Percentiles rank a stretch among this genome's conserved stretches.
Conservation (phyloP, 1,140 invertebrate genomes). For the Drosophila athabasca region DNA sequence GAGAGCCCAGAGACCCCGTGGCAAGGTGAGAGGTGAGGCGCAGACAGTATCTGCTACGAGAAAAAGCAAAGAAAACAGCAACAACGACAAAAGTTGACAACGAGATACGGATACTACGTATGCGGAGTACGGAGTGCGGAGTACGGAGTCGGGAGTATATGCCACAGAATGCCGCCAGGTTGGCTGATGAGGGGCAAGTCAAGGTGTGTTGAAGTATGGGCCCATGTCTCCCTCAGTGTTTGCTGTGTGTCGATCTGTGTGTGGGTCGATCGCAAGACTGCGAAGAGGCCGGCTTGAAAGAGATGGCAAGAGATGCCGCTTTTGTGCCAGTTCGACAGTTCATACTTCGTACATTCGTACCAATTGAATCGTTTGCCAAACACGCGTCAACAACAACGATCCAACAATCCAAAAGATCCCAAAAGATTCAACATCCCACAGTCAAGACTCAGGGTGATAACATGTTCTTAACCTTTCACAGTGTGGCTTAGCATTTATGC, state of each 20-base stretch:
- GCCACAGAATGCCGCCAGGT: conserved; percentile 38
- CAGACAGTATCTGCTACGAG: conserved; percentile 58
- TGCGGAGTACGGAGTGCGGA: conserved; percentile 6
- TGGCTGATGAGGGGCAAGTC: conserved; percentile 52
- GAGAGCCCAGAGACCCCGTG: conserved; percentile 13
- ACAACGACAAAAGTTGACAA: conserved; percentile 62
- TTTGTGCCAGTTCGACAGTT: conserved; percentile 57
- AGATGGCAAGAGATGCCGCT: conserved; percentile 27
- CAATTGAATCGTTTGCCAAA: conserved; percentile 72
- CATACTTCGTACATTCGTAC: conserved; percentile 50
- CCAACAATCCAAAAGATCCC: conserved; percentile 25
- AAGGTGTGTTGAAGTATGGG: conserved; percentile 48
- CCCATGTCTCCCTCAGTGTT: conserved; percentile 32
- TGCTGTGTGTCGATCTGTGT: conserved; percentile 35
- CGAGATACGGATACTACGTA: conserved; percentile 4
- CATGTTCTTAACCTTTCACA: conserved; percentile 30
- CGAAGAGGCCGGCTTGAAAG: background rate
- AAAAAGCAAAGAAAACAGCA: conserved; percentile 14
- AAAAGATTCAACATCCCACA: conserved; percentile 2
- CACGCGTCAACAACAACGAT: conserved; percentile 57
- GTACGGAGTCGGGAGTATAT: background rate
- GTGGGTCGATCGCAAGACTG: conserved; percentile 57
- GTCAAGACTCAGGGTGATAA: conserved; percentile 32
- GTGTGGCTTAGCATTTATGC: conserved; percentile 7
- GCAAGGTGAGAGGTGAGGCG: conserved; percentile 63